Conservation (phyloP, 1,140 invertebrate genomes). For the Popillia japonica region DNA sequence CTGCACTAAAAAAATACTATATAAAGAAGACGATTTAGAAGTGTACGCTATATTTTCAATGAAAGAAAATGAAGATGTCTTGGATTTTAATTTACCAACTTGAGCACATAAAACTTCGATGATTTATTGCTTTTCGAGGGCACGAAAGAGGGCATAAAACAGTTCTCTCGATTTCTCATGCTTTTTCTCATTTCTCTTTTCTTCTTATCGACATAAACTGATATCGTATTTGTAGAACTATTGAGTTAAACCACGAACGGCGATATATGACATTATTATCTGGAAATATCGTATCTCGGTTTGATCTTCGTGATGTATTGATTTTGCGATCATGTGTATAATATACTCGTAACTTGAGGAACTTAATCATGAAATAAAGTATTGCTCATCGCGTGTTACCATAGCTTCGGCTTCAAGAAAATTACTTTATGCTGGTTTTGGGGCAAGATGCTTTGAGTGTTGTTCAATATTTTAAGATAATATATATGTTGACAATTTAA, state of each 20-base stretch:
- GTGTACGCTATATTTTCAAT: neutral
- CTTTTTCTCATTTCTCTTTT: neutral
- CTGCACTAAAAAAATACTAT: neutral
- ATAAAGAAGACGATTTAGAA: neutral
- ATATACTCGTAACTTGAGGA: neutral
- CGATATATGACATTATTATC: conserved; percentile 35
- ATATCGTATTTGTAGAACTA: conserved; percentile 34
- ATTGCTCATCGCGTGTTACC: neutral
- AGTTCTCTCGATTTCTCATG: neutral
- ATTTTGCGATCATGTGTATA: conserved; percentile 19
- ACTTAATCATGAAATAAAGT: conserved; percentile 5
- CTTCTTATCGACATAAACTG: conserved; percentile 25
- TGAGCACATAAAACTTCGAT: conserved; percentile 33
- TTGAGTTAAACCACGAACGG: conserved; percentile 29
- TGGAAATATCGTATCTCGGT: conserved; percentile 23
- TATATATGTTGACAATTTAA: too few species aligned
- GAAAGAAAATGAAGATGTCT: neutral
- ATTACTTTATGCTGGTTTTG: too few species aligned
- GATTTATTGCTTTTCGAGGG: conserved; percentile 24
- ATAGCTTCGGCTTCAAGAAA: too few species aligned
- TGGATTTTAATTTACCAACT: conserved; percentile 31
- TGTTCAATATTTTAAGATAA: too few species aligned
- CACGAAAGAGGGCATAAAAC: conserved; percentile 16
- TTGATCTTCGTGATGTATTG: neutral
- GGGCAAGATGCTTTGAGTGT: too few species aligned